Base-by-base conservation (phyloP, 2,888 invertebrate genomes). In the Perizoma affinitatum region DNA sequence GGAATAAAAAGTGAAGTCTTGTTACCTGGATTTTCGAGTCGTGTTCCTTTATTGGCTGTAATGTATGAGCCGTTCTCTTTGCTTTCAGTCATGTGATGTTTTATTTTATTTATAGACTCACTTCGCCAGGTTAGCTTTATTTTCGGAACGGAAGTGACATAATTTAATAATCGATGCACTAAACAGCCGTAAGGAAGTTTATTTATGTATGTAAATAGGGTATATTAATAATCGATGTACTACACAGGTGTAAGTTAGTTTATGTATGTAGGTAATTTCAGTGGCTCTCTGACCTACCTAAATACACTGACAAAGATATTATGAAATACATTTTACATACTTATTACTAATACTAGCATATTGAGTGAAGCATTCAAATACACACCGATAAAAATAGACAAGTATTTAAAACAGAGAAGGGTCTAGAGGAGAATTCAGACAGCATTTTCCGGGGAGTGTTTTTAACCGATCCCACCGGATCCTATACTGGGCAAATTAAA, bases 401-500 rank as follows among this genome's bases (percentile, higher is more conserved):
- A 8, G 74, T 76, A 77, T 79, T 80, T 73, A 79, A 83, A 82
- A 75, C 77, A 75, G 76, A 73, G 46, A 43, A 73, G 71, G 71
- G 68, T 78, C 70, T 74, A 74, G 71, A 71, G 66, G 61, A 71
- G 70, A 70, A 62, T 69, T 69, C 72, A 70, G 73, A 75, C 66
- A 70, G 79, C 79, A 84, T 86, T 87, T 87, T 83, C 83, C 85
- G 78, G 80, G 68, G 82, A 83, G 86, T 86, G 87, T 88, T 90
- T 88, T 86, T 86, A 88, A 88, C 82, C 84, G 84, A 78, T 79
- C 51, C 54, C 46, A 41, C 69, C 72, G 81, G 82, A 84, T 82
- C 80, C 81, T 86, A 84, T 80, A 78, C 86, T 83, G 80, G 87
- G 86, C 82, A 91, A 91, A 92, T 92, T 91, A 92, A 91, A 91